Conservation (phyloP, 1,140 invertebrate genomes). For the Pseudomyrmex dendroicus region DNA sequence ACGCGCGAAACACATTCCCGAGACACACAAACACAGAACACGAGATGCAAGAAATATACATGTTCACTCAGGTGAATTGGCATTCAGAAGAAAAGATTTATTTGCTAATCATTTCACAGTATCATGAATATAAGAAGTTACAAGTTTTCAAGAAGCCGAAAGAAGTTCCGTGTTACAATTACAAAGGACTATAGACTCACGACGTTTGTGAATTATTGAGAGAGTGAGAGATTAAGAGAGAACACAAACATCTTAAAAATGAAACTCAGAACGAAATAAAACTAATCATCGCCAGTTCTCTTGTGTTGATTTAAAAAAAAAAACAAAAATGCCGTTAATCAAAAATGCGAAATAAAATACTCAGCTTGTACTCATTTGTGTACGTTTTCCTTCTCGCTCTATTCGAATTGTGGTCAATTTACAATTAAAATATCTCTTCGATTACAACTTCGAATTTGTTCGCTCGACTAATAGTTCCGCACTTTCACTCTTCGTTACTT, state of each 20-base stretch:
- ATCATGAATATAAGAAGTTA: slow-evolving; percentile 53
- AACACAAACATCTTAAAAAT: slow-evolving; percentile 12
- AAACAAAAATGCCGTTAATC: background rate
- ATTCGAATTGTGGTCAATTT: slow-evolving; percentile 48
- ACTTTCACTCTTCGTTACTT: slow-evolving; percentile 35
- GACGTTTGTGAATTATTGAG: slow-evolving; percentile 2
- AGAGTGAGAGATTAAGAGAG: background rate
- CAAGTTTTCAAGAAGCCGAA: slow-evolving; percentile 46
- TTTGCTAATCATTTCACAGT: slow-evolving; percentile 52
- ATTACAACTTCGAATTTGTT: slow-evolving; percentile 34
- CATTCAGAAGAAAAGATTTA: slow-evolving; percentile 46
- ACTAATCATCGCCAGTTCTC: background rate
- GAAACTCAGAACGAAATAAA: background rate
- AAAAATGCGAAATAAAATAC: slow-evolving; percentile 4
- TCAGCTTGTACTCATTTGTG: slow-evolving; percentile 23
- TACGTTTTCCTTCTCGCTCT: background rate
- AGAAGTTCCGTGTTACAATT: slow-evolving; percentile 43
- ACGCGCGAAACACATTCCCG: too few species aligned
- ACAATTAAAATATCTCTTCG: slow-evolving; percentile 53
- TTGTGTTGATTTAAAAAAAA: background rate
- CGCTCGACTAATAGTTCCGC: slow-evolving; percentile 20
- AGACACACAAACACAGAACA: too few species aligned
- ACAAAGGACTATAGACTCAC: slow-evolving; percentile 26
- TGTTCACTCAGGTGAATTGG: background rate
- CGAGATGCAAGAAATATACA: background rate